Evolutionary conservation across 2,797 vertebrate species (phyloP).

Genomic region (Melanotaenia parkinsoni): DNA sequence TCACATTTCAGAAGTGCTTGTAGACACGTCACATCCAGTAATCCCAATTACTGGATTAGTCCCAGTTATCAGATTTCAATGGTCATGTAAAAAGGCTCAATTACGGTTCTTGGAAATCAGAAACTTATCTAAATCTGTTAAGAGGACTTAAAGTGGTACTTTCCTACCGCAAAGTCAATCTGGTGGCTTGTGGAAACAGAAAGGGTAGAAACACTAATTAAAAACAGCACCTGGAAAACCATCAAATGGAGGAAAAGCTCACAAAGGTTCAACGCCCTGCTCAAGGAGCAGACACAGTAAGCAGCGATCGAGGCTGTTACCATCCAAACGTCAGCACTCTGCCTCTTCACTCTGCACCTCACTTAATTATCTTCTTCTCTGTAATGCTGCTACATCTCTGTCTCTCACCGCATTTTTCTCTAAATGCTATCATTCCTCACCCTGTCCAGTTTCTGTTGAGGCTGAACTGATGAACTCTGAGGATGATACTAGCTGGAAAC

Average conservation of each 20-base stretch:
- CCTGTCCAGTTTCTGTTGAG: background rate
- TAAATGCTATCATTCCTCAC: conserved; percentile 33
- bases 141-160: too few species aligned
- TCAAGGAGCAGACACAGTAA: conserved; percentile 37
- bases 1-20: too few species aligned
- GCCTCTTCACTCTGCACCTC: conserved; percentile 69
- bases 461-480: conserved; percentile 2
- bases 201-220: background rate
- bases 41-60: too few species aligned
- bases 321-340: conserved; percentile 45
- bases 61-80: too few species aligned
- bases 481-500: background rate
- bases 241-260: background rate
- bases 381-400: conserved; percentile 37
- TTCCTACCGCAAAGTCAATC: too few species aligned
- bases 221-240: background rate
- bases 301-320: conserved; percentile 26
- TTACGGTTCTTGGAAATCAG: too few species aligned
- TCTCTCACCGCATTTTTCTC: conserved; percentile 45
- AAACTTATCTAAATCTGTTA: too few species aligned
- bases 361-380: conserved; percentile 52
- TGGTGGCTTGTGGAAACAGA: background rate
- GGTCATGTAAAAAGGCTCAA: too few species aligned
- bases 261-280: conserved; percentile 16
- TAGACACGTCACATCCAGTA: too few species aligned